A percentile compares a stretch with the other conserved stretches of the same genome.
Conservation (phyloP, 2,888 invertebrate species). For the Ochropleura leucogaster region DNA sequence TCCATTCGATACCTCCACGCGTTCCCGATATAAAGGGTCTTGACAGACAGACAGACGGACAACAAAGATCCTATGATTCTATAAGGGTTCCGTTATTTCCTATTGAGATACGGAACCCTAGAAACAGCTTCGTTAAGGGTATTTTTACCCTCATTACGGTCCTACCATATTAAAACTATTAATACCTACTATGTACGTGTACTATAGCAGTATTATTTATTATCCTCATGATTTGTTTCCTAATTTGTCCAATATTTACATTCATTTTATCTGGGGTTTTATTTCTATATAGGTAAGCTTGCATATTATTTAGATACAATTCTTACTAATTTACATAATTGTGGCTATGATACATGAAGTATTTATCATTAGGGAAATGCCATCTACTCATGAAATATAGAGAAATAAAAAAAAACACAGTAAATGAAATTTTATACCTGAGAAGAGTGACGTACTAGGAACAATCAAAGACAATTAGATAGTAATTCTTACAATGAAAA, state of each 20-base stretch:
- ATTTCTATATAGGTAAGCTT: neutral
- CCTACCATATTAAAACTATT: too few relatives aligned
- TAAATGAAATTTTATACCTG: neutral
- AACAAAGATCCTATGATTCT: too few relatives aligned
- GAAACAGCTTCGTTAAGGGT: too few relatives aligned
- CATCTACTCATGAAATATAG: neutral
- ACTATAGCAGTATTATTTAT: neutral
- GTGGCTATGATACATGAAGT: neutral
- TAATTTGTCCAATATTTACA: neutral
- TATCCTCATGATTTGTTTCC: neutral
- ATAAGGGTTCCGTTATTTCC: too few relatives aligned
- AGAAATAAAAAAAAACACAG: neutral
- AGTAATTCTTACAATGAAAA: neutral
- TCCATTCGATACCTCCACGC: too few relatives aligned
- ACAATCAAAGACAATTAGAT: neutral
- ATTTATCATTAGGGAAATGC: neutral
- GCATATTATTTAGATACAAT: slow-evolving; percentile 12
- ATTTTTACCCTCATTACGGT: too few relatives aligned
- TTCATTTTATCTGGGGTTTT: neutral
- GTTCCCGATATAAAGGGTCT: too few relatives aligned
- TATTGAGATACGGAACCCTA: too few relatives aligned
- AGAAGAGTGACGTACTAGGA: neutral
- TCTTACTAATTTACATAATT: neutral
- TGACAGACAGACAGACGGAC: too few relatives aligned
- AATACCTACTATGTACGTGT: neutral